phyloP scores from a whole-genome alignment of 92 coral and sea anemone species.

The Porites evermanni region DNA sequence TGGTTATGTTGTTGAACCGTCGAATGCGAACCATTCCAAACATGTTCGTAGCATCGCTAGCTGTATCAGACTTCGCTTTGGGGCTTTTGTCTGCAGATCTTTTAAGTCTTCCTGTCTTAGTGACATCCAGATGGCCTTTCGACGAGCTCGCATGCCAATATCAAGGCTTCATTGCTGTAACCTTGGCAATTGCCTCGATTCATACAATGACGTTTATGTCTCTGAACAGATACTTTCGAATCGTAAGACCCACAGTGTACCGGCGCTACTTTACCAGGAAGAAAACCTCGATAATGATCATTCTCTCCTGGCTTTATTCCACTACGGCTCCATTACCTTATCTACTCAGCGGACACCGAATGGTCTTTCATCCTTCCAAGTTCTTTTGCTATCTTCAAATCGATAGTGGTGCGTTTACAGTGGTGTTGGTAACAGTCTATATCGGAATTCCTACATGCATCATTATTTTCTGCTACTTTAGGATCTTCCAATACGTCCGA shows the following conservation, averaged over 20 bases:
- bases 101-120: background rate
- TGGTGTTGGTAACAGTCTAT: constrained; percentile 30
- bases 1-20: constrained; percentile 41
- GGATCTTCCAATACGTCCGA: too few relatives aligned
- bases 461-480: too few relatives aligned
- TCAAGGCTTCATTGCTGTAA: constrained; percentile 58
- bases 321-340: constrained; percentile 55
- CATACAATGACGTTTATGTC: constrained; percentile 68
- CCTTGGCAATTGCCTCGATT: constrained; percentile 57
- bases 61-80: constrained; percentile 68
- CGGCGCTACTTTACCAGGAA: background rate
- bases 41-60: constrained; percentile 65
- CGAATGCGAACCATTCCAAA: constrained; percentile 57
- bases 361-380: constrained; percentile 75
- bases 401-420: constrained; percentile 41
- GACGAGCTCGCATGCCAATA: constrained; percentile 44
- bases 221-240: constrained; percentile 65
- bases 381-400: constrained; percentile 57
- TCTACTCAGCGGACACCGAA: constrained; percentile 55
- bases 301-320: constrained; percentile 51
- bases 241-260: constrained; percentile 56
- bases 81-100: background rate
- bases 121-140: constrained; percentile 58
- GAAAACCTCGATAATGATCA: constrained; percentile 25
- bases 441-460: constrained; percentile 50